These are phyloP conservation scores for Spicauda simplicius DNA, from an alignment of 2,888 invertebrate genomes.

Conservation along the genomic window DNA sequence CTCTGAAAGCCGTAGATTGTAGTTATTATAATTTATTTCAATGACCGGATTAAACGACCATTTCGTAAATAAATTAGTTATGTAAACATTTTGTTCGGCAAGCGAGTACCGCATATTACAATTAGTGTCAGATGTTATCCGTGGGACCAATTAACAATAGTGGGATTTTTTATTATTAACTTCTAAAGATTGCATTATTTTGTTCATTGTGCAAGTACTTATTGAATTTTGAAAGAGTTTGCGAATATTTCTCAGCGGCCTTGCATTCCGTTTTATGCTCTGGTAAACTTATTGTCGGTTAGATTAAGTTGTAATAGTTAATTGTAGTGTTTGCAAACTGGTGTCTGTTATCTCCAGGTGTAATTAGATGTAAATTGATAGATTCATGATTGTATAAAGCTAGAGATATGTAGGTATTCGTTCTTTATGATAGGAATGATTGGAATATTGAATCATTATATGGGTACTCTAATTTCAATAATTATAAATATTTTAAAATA, in stretches of 20 bases:
- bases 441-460: neutral
- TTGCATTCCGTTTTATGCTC: constrained; percentile 55
- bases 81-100: constrained; percentile 9
- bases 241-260: constrained; percentile 46
- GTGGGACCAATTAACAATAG: constrained; percentile 8
- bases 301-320: constrained; percentile 44
- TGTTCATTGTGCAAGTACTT: constrained; percentile 14
- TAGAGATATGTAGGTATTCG: neutral
- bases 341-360: neutral
- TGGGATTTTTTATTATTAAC: constrained; percentile 8
- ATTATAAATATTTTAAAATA: too few species aligned
- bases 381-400: neutral
- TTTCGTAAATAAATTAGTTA: neutral
- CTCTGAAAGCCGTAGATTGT: too few species aligned
- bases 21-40: neutral
- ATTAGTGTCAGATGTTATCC: constrained; percentile 5
- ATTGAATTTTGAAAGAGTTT: constrained; percentile 32
- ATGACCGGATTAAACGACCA: neutral
- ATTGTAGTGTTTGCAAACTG: constrained; percentile 40
- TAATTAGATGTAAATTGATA: neutral
- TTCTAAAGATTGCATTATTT: neutral
- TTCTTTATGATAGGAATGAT: too few species aligned
- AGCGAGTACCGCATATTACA: neutral
- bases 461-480: too few species aligned
- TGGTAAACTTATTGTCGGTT: constrained; percentile 49